Conservation (phyloP, 2,797 vertebrate species). For the Gymnodraco acuticeps region DNA sequence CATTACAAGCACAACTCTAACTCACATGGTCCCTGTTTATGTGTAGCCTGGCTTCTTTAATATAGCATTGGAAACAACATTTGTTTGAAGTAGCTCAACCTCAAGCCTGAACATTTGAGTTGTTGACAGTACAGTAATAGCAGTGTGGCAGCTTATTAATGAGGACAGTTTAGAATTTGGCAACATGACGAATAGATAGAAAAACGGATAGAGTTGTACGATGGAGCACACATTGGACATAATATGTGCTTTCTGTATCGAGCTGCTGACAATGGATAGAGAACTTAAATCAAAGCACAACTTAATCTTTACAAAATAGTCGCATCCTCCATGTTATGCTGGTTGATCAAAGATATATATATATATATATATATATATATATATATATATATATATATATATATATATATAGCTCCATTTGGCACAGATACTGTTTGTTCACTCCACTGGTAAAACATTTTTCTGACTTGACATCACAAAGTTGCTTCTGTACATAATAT, state of each 20-base stretch:
- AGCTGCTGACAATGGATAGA: constrained; percentile 34
- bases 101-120: not conserved
- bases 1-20: constrained; percentile 50
- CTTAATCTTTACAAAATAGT: constrained; percentile 43
- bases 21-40: constrained; percentile 83
- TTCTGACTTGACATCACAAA: constrained; percentile 59
- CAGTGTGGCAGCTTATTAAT: constrained; percentile 41
- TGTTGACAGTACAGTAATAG: not conserved
- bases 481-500: constrained; percentile 71
- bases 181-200: constrained; percentile 55
- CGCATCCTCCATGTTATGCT: constrained; percentile 60
- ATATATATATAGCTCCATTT: constrained; percentile 73
- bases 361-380: no score
- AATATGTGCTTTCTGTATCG: constrained; percentile 22
- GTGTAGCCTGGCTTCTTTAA: constrained; percentile 66
- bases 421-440: constrained; percentile 76
- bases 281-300: constrained; percentile 39
- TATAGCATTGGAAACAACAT: constrained; percentile 27
- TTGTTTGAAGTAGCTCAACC: constrained; percentile 7
- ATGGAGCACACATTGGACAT: constrained; percentile 14
- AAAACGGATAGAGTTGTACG: constrained; percentile 24
- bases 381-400: constrained; percentile 43
- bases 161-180: constrained; percentile 58
- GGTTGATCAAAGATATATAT: constrained; percentile 58
- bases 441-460: constrained; percentile 60